Conservation (phyloP, 2,888 invertebrate species). For the Vesta saturnalis region DNA sequence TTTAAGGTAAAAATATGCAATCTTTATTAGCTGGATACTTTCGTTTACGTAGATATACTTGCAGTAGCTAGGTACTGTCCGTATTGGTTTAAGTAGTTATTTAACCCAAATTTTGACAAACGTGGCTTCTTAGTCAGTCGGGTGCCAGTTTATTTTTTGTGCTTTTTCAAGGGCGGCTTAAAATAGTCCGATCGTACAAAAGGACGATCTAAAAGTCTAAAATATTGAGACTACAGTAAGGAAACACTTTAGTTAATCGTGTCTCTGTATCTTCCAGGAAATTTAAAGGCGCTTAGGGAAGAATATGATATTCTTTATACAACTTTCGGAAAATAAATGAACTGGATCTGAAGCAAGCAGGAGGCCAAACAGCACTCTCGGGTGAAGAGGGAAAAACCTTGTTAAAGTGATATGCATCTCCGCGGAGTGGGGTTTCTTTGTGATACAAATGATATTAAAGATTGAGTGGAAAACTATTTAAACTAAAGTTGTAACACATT, state of each 20-base stretch:
- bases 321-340: too few species aligned
- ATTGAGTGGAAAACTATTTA: too few species aligned
- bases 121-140: background rate
- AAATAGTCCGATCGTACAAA: conserved; percentile 12
- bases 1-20: too few species aligned
- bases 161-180: conserved; percentile 15
- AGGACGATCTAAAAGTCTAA: background rate
- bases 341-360: background rate
- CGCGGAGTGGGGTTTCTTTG: too few species aligned
- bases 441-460: too few species aligned
- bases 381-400: background rate
- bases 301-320: conserved; percentile 3
- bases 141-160: conserved; percentile 1
- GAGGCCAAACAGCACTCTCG: background rate
- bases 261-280: background rate
- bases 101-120: background rate
- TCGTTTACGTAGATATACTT: background rate
- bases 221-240: conserved; percentile 5
- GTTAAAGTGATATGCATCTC: background rate
- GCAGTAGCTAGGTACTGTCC: background rate
- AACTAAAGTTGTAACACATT: too few species aligned
- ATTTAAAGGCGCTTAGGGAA: conserved; percentile 6
- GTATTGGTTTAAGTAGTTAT: background rate
- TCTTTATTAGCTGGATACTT: background rate
- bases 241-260: background rate